Evolutionary conservation across 2,888 invertebrate genomes (phyloP), one percentile per base, ranked within the genome.

Genomic region (Andrena fulva): DNA sequence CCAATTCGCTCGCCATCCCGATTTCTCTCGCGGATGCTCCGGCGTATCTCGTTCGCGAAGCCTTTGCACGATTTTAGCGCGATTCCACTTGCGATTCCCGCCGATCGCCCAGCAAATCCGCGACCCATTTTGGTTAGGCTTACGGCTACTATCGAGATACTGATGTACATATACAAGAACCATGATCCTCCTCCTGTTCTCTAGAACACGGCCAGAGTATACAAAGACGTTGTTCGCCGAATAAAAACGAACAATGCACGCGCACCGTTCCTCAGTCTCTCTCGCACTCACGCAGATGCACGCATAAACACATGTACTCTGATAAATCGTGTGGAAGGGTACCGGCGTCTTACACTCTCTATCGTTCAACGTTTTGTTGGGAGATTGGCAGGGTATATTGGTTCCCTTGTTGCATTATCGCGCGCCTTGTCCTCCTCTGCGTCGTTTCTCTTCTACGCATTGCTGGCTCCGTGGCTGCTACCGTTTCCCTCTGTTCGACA

Each of bases 111-210:
- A 79, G 89, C 91, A 91, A 93, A 92, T 92, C 90, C 92, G 91
- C 90, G 91, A 90, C 88, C 90, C 79, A 89, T 83, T 42, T 86
- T 88, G 90, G 89, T 90, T 92, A 92, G 92, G 92, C 93, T 93
- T 93, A 93, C 89, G 89, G 90, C 92, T 93, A 93, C 89, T 91
- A 90, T 92, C 88, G 91, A 92, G 91, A 93, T 92, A 93, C 90
- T 91, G 88, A 90, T 92, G 91, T 91, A 91, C 92, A 92, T 93
- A 92, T 92, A 92, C 92, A 92, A 93, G 91, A 91, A 91, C 90
- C 85, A 87, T 87, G 90, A 87, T 87, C 73, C 84, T 87, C 76
- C 82, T 68, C 75, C 70, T 85, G 80, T 77, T 80, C 82, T 76
- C 78, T 76, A 85, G 78, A 84, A 89, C 89, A 89, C 87, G 89